Base-by-base conservation (phyloP, 2,888 invertebrate genomes). In the Lochmaea crataegi region DNA sequence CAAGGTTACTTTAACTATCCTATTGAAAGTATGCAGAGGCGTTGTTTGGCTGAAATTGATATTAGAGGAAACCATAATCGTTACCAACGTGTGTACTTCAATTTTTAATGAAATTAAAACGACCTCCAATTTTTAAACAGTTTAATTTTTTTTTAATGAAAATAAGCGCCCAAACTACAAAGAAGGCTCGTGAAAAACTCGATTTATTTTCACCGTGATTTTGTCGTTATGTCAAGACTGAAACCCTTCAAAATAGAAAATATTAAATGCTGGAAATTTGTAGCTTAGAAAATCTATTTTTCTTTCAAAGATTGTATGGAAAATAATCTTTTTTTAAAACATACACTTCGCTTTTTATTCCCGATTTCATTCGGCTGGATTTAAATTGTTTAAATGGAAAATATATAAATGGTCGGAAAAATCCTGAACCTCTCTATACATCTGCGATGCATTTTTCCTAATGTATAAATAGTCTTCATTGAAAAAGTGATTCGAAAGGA, bases 201-300 rank as follows among this genome's bases (percentile, higher is more conserved):
- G 68, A 68, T 68, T 68, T 68, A 60, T 68, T 68, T 60, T 48
- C 60, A 68, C 42, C 45, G 58, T 58, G 68, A 68, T 68, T 68
- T 67, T 60, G 45, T 41, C 68, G 26, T 68, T 57, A 68, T 60
- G 48, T 60, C 10, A 22, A 14, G 57, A 12, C 11, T 12, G 26
- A 22, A 57, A 57, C 10, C 26, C 57, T 26, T 57, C 22, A 57
- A 11, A 57, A 26, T 26, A 26, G 26, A 57, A 48, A 14, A 57
- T 57, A 57, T 57, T 57, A 26, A 57, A 57, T 57, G 57, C 26
- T 57, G 26, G 57, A 26, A 57, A 57, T 4, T 26, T n/a, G 57
- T 57, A 57, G 57, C 18, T 57, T 18, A 57, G 18, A 57, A 57
- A 57, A 22, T 57, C 57, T 57, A 57, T 57, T 57, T 57, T 57